Conservation (phyloP, 2,797 vertebrate genomes). For the Anas georgica region DNA sequence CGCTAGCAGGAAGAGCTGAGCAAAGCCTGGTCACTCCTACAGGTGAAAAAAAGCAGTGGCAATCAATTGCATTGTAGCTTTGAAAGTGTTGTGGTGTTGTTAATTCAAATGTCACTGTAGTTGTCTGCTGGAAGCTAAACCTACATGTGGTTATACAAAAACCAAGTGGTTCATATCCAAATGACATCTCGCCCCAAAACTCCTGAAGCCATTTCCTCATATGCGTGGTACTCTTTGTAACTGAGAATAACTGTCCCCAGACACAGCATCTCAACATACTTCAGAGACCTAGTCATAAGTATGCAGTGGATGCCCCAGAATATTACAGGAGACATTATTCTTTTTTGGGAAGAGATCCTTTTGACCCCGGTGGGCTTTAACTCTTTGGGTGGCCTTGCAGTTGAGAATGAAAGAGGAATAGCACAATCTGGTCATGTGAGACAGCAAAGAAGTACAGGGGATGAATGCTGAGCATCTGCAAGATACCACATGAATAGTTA, state of each 20-base stretch:
- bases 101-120: background rate
- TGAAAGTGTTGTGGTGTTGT: background rate
- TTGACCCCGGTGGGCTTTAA: background rate
- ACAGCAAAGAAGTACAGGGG: background rate
- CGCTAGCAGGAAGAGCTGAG: background rate
- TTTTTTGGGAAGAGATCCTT: background rate
- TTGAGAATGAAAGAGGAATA: background rate
- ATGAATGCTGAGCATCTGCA: background rate
- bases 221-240: background rate
- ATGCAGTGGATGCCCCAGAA: background rate
- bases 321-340: background rate
- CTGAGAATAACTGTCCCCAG: background rate
- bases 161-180: background rate
- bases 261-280: background rate
- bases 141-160: fast-evolving
- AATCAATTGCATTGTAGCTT: background rate
- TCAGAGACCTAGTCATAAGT: background rate
- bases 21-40: background rate
- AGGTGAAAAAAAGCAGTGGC: background rate
- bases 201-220: background rate
- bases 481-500: background rate
- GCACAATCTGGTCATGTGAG: background rate
- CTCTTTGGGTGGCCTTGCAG: background rate
- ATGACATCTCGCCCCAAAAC: background rate
- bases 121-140: background rate